phyloP scores from a whole-genome alignment of 2,797 vertebrate species.

The Scyliorhinus canicula region DNA sequence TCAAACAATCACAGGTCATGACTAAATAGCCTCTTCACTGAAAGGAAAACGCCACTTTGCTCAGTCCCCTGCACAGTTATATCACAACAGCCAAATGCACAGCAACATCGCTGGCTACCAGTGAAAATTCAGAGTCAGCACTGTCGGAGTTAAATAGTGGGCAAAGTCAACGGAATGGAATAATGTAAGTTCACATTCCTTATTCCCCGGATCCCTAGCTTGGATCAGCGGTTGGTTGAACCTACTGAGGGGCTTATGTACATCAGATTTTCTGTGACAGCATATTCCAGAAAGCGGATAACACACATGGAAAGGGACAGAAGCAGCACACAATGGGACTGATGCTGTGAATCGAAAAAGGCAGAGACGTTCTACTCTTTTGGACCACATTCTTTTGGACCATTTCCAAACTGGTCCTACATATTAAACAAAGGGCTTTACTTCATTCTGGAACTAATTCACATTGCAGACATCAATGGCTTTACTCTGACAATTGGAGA shows the following conservation, averaged over 20 bases:
- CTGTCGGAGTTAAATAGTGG: not conserved
- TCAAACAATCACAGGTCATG: not conserved
- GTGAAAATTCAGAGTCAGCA: not conserved
- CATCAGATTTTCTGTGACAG: not conserved
- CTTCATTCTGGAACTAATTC: constrained; percentile 11
- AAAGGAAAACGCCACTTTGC: not conserved
- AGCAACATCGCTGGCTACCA: not conserved
- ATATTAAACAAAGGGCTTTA: not conserved
- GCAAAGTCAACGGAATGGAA: not conserved
- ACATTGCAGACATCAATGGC: not conserved
- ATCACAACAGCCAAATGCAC: not conserved
- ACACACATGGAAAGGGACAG: not conserved
- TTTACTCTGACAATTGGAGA: not conserved
- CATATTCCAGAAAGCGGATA: not conserved
- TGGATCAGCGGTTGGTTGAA: not conserved
- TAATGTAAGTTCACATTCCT: not conserved
- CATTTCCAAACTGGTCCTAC: not conserved
- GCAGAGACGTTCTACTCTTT: not conserved
- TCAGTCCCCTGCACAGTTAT: not conserved
- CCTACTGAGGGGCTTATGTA: not conserved
- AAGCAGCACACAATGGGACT: not conserved
- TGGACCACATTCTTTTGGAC: not conserved
- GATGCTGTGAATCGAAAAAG: not conserved
- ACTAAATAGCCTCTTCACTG: not conserved
- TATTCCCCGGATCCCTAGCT: not conserved